Evolutionary conservation across 1,140 invertebrate genomes (phyloP).

Genomic region (Teleopsis dalmanni): DNA sequence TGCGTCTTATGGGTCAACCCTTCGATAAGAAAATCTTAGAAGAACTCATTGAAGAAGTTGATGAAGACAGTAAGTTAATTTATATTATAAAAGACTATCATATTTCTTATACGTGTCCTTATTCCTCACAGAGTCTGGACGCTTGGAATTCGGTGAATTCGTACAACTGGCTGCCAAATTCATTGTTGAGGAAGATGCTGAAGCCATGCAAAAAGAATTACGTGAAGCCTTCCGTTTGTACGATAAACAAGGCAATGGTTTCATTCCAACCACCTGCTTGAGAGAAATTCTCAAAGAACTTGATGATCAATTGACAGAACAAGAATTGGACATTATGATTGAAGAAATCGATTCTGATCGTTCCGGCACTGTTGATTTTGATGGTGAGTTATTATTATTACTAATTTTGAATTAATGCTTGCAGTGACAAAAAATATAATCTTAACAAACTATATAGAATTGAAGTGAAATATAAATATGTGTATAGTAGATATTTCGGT

Average conservation of each 20-base stretch:
- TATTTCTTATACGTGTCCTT: background rate
- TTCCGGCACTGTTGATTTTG: constrained; percentile 63
- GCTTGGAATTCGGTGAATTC: constrained; percentile 92
- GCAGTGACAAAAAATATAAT: background rate
- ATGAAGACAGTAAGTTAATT: constrained; percentile 78
- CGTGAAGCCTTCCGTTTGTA: constrained; percentile 88
- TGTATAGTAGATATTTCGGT: too few relatives aligned
- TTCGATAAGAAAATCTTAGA: constrained; percentile 93
- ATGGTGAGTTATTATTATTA: constrained; percentile 53
- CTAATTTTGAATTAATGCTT: too few relatives aligned
- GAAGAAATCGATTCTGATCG: constrained; percentile 94
- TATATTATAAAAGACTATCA: background rate
- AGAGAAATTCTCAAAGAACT: constrained; percentile 87
- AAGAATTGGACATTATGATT: constrained; percentile 91
- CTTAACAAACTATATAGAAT: background rate
- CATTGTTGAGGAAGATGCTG: constrained; percentile 90
- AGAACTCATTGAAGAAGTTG: constrained; percentile 91
- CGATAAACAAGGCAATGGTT: constrained; percentile 86
- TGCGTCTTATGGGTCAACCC: constrained; percentile 90
- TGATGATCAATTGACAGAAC: constrained; percentile 86
- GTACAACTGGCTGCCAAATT: constrained; percentile 88
- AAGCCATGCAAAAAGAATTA: constrained; percentile 86
- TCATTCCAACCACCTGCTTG: constrained; percentile 87
- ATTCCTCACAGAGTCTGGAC: constrained; percentile 71
- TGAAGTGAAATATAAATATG: background rate